A percentile compares a stretch with the other conserved stretches of the same genome.
phyloP scores from a whole-genome alignment of 2,888 invertebrate species.

The Pristionchus entomophagus region DNA sequence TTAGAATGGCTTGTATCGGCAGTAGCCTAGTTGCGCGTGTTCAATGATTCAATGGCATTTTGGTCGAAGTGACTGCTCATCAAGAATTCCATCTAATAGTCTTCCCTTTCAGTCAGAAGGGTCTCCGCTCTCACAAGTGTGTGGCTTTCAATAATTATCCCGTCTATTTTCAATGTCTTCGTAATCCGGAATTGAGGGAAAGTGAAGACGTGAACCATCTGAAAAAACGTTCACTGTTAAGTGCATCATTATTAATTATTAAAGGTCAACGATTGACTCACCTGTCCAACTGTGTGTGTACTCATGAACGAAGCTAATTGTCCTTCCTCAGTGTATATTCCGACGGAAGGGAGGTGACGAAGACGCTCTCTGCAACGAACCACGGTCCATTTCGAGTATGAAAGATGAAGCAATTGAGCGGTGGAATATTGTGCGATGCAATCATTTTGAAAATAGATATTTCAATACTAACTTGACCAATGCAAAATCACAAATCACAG shows the following conservation, averaged over 20 bases:
- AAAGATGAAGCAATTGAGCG: neutral
- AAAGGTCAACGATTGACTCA: neutral
- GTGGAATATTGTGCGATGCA: too few relatives aligned
- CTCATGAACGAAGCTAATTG: neutral
- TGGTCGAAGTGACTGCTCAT: too few relatives aligned
- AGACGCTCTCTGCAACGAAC: neutral
- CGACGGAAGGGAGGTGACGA: slow-evolving; percentile 8
- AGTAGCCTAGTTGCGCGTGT: too few relatives aligned
- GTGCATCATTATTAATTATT: neutral
- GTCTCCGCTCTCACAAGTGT: neutral
- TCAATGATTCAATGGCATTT: too few relatives aligned
- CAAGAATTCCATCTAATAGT: too few relatives aligned
- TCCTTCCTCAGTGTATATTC: slow-evolving; percentile 6
- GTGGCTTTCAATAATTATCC: slow-evolving; percentile 2
- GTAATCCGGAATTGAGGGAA: slow-evolving; percentile 17
- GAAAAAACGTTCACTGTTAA: neutral
- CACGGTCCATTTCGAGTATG: too few relatives aligned
- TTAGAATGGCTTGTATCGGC: neutral
- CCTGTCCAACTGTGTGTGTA: slow-evolving; percentile 26
- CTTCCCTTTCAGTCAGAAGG: neutral
- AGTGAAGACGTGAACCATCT: slow-evolving; percentile 27
- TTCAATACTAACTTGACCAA: slow-evolving; percentile 12
- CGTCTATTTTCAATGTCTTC: neutral
- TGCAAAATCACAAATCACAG: neutral
- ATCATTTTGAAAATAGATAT: neutral